Conservation (phyloP, 2,888 invertebrate species). For the Pachymerium ferrugineum region DNA sequence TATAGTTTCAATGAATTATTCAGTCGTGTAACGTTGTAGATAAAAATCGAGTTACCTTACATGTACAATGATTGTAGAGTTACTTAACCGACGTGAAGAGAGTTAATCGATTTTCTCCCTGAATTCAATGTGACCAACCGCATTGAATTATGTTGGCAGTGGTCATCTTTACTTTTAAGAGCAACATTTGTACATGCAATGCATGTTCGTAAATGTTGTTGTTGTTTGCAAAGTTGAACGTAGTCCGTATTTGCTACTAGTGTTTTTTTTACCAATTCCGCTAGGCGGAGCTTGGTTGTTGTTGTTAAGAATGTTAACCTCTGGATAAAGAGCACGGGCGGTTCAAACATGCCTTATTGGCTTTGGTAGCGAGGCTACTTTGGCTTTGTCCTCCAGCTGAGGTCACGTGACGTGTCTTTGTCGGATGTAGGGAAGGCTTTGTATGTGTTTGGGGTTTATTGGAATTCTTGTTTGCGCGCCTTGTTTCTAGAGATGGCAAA, state of each 20-base stretch:
- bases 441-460: not conserved
- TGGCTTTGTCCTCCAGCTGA: not conserved
- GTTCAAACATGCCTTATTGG: not conserved
- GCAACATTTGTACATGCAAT: too few species aligned
- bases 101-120: too few species aligned
- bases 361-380: not conserved
- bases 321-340: not conserved
- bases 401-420: constrained; percentile 3
- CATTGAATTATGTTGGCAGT: too few species aligned
- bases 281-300: not conserved
- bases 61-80: too few species aligned
- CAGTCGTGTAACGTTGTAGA: too few species aligned
- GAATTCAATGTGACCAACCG: too few species aligned
- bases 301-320: not conserved
- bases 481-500: not conserved
- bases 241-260: not conserved
- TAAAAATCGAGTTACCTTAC: too few species aligned
- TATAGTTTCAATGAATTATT: too few species aligned
- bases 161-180: too few species aligned
- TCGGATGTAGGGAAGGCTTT: not conserved
- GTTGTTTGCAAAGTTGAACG: not conserved
- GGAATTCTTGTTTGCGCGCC: constrained; percentile 13
- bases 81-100: too few species aligned
- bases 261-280: not conserved
- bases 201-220: too few species aligned